Percentiles rank a stretch among this genome's conserved stretches.
Conservation (phyloP, 2,797 vertebrate genomes). For the Silurus lanzhouensis region DNA sequence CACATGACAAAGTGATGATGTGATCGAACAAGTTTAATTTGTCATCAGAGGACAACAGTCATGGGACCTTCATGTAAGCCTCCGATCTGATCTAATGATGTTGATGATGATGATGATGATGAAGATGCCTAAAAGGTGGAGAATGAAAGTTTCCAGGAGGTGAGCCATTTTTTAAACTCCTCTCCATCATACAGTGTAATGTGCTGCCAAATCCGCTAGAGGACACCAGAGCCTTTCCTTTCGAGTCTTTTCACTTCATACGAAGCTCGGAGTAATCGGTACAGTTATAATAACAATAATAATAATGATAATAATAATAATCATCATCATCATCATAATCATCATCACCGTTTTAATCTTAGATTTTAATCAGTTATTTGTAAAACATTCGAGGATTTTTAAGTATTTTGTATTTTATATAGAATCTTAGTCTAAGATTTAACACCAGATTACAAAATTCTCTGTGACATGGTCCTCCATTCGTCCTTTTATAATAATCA, state of each 20-base stretch:
- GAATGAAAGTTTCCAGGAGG: neutral
- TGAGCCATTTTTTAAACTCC: neutral
- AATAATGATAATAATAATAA: neutral
- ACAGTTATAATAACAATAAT: neutral
- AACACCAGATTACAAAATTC: neutral
- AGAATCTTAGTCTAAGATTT: neutral
- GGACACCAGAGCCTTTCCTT: neutral
- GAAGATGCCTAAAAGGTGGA: neutral
- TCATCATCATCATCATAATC: neutral
- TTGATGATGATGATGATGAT: too few species aligned
- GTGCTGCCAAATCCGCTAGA: neutral
- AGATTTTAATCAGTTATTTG: neutral
- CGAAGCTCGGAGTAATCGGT: too few species aligned
- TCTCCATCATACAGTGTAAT: neutral
- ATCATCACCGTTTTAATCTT: too few species aligned
- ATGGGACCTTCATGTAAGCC: too few species aligned
- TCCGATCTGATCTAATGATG: too few species aligned
- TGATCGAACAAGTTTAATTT: too few species aligned
- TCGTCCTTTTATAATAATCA: too few species aligned
- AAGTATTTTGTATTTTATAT: neutral
- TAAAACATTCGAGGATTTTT: neutral
- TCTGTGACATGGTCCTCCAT: too few species aligned
- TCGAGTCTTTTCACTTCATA: too few species aligned
- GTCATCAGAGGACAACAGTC: too few species aligned
- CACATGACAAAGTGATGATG: neutral